Percentiles rank a stretch among this genome's conserved stretches.
These are phyloP conservation scores for Nansenia antarctica DNA, from an alignment of 2,113 vertebrate species.

Conservation along the genomic window DNA sequence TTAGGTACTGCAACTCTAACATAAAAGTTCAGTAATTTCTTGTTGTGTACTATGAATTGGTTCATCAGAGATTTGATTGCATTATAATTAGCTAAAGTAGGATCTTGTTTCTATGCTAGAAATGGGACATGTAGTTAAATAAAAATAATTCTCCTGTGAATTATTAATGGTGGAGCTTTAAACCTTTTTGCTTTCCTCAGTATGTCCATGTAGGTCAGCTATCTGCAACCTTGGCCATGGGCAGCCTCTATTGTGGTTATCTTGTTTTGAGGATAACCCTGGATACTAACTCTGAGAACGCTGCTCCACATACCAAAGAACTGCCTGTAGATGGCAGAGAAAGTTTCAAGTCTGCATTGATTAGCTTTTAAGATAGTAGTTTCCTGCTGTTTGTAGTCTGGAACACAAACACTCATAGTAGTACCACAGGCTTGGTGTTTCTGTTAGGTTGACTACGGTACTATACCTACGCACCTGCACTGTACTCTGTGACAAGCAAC, in stretches of 20 bases:
- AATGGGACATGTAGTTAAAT: background rate
- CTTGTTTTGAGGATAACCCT: slow-evolving; percentile 11
- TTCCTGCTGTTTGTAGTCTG: slow-evolving; percentile 15
- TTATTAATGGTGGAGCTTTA: background rate
- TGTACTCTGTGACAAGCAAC: background rate
- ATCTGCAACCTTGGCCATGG: slow-evolving; percentile 6
- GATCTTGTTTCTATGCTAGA: background rate
- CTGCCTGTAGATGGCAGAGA: slow-evolving; percentile 28
- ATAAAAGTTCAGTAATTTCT: too few species aligned
- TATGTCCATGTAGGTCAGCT: background rate
- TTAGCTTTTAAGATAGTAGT: slow-evolving; percentile 14
- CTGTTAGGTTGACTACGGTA: background rate
- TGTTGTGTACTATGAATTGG: background rate
- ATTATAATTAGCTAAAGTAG: background rate
- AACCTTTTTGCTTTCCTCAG: background rate
- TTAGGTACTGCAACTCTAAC: too few species aligned
- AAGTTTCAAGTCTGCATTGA: slow-evolving; percentile 16
- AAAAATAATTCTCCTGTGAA: background rate
- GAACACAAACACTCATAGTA: background rate
- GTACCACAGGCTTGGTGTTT: background rate
- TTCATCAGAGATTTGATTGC: background rate
- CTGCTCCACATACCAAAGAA: slow-evolving; percentile 13
- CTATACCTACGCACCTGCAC: background rate
- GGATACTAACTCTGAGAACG: background rate
- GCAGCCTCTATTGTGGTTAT: background rate